Base-by-base conservation (phyloP, 2,888 invertebrate species). In the Beris chalybata region DNA sequence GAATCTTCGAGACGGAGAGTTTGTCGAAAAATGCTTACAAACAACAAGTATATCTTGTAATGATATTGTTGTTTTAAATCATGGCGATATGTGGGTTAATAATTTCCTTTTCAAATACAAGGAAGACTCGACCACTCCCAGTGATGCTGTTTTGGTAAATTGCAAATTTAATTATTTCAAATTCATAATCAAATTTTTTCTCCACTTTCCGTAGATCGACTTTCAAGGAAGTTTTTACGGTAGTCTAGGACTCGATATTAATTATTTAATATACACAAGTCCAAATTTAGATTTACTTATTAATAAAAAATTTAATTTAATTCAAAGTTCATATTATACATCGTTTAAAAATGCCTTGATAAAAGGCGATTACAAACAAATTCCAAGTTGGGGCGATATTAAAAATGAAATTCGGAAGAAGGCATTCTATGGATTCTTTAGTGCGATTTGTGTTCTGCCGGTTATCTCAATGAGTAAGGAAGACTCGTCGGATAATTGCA, bases 71-170 rank as follows among this genome's bases (percentile, higher is more conserved):
- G 83, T 84, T 12, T 74, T 84, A 48, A 83, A 83, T 72, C 84
- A 84, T 72, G 84, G 84, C 9, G 84, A 84, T 71, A 75, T 83
- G 3, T 84, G 84, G 84, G 78, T 82, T n/a, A 83, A 83, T 67
- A 84, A 84, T 71, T 82, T 83, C 71, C 80, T 84, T 80, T 84
- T 83, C 73, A 74, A 75, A 53, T 53, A 53, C 30, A 15, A 50
- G 5, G 50, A 15, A 22, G 31, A 29, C 12, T n/a, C n/a, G 4
- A 31, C 22, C 5, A 4, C n/a, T n/a, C 53, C 53, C 7, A 30
- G 3, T 12, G 53, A 53, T 53, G 53, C n/a, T 30, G 53, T 53
- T 53, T 30, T 53, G 30, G 76, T 76, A 73, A 73, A 74, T 72
- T 11, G 38, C 7, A 38, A 38, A 15, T 38, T 38, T 38, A 9